Conservation (phyloP, 1,140 invertebrate species). For the Himalopsyche phryganea region DNA sequence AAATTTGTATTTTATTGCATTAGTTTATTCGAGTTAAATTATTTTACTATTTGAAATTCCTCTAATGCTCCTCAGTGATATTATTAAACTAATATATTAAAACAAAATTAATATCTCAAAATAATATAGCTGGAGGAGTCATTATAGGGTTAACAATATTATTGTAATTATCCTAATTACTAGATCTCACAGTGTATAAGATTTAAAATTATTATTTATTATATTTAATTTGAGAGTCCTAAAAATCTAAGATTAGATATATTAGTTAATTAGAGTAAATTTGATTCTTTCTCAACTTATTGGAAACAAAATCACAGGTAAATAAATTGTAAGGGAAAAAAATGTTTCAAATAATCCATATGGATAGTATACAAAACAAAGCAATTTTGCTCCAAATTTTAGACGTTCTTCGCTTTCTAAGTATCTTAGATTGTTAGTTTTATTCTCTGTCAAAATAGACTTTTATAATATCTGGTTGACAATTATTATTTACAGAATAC, state of each 20-base stretch:
- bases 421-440: no score
- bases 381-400: no score
- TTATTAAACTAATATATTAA: background rate
- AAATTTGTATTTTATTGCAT: slow-evolving; percentile 23
- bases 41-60: slow-evolving; percentile 8
- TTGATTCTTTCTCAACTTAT: background rate
- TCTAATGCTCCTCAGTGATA: background rate
- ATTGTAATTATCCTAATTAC: background rate
- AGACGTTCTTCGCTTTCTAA: no score
- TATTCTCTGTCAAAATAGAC: no score
- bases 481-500: no score
- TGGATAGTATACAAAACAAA: no score
- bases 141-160: background rate
- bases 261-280: background rate
- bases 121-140: background rate
- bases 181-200: slow-evolving; percentile 11
- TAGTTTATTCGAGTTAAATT: slow-evolving; percentile 27
- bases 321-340: no score
- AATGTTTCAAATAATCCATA: no score
- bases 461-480: no score
- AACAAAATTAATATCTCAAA: background rate
- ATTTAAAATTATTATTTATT: slow-evolving; percentile 16
- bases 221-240: slow-evolving; percentile 5
- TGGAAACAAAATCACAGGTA: no score
- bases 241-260: background rate